Evolutionary conservation across 2,113 vertebrate genomes (phyloP).

Genomic region (Pluvianellus socialis): DNA sequence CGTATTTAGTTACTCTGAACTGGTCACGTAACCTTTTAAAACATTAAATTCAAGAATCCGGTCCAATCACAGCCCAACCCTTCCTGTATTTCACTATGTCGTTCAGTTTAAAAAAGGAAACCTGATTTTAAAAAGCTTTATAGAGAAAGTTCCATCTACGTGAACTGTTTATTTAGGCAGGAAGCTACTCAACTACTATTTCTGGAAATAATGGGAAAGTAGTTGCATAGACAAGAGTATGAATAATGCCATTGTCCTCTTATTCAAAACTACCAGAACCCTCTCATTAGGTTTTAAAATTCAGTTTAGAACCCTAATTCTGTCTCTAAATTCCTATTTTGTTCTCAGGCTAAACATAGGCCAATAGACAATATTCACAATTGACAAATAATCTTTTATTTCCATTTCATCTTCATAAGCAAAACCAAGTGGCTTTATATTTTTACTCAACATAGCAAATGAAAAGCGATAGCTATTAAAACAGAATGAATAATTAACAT

Average conservation of each 20-base stretch:
- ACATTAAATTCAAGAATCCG: constrained; percentile 11
- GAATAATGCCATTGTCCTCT: constrained; percentile 28
- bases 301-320: not conserved
- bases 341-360: not conserved
- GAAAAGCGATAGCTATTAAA: not conserved
- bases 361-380: not conserved
- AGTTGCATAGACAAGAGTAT: not conserved
- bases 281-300: constrained; percentile 23
- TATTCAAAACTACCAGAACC: not conserved
- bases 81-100: constrained; percentile 33
- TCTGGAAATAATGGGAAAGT: constrained; percentile 54
- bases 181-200: constrained; percentile 46
- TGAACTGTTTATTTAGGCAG: constrained; percentile 41
- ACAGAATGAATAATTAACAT: not conserved
- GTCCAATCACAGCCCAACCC: constrained; percentile 12
- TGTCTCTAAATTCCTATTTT: not conserved
- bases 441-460: not conserved
- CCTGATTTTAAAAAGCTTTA: constrained; percentile 15
- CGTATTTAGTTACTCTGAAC: not conserved
- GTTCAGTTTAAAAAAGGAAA: constrained; percentile 13
- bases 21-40: constrained; percentile 9
- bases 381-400: not conserved
- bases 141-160: not conserved
- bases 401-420: not conserved
- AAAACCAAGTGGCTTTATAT: not conserved